phyloP scores from a whole-genome alignment of 2,797 vertebrate species.

The Crax fasciolata region DNA sequence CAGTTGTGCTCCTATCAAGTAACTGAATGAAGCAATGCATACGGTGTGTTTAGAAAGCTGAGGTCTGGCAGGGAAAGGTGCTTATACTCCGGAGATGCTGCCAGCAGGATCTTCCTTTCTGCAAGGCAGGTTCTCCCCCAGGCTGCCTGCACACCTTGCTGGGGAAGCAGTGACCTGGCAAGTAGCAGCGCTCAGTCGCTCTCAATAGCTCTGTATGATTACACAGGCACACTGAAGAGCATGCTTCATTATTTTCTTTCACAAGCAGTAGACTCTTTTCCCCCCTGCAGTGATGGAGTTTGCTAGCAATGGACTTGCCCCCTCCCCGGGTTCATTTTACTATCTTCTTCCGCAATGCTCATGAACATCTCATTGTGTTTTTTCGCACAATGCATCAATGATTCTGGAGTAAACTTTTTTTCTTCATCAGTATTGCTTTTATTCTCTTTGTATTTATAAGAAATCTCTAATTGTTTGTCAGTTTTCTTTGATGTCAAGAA shows the following conservation, averaged over 20 bases:
- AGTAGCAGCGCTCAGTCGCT: no score
- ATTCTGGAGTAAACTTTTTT: not conserved
- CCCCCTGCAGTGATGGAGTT: not conserved
- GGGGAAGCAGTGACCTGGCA: not conserved
- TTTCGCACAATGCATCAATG: not conserved
- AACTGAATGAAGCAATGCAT: not conserved
- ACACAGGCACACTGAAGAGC: fast-evolving
- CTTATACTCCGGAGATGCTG: not conserved
- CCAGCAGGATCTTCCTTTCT: not conserved
- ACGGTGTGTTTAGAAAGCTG: fast-evolving
- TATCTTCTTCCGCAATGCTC: not conserved
- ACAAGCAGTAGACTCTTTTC: not conserved
- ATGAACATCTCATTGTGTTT: not conserved
- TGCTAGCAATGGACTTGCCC: not conserved
- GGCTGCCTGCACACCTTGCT: not conserved
- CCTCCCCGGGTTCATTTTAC: not conserved
- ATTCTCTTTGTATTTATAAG: not conserved
- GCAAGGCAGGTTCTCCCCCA: not conserved
- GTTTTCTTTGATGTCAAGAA: not conserved
- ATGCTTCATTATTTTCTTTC: not conserved
- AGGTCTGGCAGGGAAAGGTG: not conserved
- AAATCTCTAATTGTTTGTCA: fast-evolving
- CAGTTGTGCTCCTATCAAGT: not conserved
- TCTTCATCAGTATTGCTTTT: not conserved
- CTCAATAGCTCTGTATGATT: fast-evolving